Base-by-base conservation (phyloP, 2,888 invertebrate genomes). In the Megaustenia siamemsis region DNA sequence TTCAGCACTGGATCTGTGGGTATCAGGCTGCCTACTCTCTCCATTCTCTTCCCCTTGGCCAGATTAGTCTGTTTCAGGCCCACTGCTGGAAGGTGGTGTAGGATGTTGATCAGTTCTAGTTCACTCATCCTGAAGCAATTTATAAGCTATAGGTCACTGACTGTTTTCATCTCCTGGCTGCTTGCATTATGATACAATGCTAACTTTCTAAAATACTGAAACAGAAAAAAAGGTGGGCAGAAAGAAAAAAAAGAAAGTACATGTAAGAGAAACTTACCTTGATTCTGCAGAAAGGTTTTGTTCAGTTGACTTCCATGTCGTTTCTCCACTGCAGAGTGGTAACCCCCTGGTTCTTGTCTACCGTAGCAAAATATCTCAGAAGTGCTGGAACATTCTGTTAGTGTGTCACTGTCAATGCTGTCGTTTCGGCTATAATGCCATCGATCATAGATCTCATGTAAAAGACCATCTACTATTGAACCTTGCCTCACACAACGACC, bases 341-440 rank as follows among this genome's bases (percentile, higher is more conserved):
- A 87, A 6, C 84, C 84, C 21, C 84, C 84, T 10, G 80, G 53
- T 40, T 83, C 87, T 53, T 79, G 83, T 53, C 89, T 87, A 21
- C 89, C 69, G 86, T 88, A 88, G 75, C 89, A 90, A 76, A 91
- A 88, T 73, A 92, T 89, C 80, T 93, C 93, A 4, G 93, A 92
- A 2, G 93, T 92, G 80, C 93, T 92, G 38, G 93, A 93, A 84
- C 91, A 92, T 84, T 93, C 93, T 18, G 93, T 93, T 88, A 93
- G 92, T 0, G 93, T 93, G 87, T 93, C 93, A 79, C 93, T 93
- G 87, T 93, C 93, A 85, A 93, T 91, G 87, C 93, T 93, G 86
- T 93, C 92, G 82, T 91, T 88, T 40, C 89, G 87, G 18, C 88
- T 87, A 71, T 89, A 91, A 73, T 92, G 91, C 92, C 92, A 93